A percentile compares a stretch with the other conserved stretches of the same genome.
Conservation (phyloP, 2,797 vertebrate genomes). For the Pelochelys cantorii region DNA sequence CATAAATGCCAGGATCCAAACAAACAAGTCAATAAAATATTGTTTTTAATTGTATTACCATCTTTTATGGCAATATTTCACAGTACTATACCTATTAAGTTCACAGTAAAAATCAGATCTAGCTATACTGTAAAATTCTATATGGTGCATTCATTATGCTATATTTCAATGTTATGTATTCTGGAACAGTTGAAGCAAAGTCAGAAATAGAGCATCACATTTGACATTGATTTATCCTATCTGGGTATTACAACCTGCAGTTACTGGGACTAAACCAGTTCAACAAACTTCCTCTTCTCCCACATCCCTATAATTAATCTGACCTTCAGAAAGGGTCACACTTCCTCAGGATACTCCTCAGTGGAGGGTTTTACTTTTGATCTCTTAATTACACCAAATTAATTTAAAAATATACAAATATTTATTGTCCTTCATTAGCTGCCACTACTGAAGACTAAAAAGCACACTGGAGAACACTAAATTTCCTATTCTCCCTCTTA, state of each 20-base stretch:
- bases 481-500: neutral
- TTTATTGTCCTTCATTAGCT: neutral
- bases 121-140: neutral
- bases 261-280: neutral
- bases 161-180: neutral
- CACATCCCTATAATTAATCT: neutral
- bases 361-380: neutral
- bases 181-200: neutral
- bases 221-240: neutral
- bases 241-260: neutral
- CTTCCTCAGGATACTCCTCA: neutral
- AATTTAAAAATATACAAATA: neutral
- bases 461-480: neutral
- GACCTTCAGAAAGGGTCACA: neutral
- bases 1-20: neutral
- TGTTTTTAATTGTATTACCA: neutral
- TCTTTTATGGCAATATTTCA: neutral
- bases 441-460: neutral
- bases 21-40: neutral
- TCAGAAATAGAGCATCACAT: neutral
- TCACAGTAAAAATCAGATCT: neutral
- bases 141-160: neutral
- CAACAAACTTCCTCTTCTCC: neutral
- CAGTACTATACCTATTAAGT: neutral
- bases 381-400: neutral